These are phyloP conservation scores for Elaeidobius kamerunicus DNA, from an alignment of 2,888 invertebrate species.

Conservation along the genomic window DNA sequence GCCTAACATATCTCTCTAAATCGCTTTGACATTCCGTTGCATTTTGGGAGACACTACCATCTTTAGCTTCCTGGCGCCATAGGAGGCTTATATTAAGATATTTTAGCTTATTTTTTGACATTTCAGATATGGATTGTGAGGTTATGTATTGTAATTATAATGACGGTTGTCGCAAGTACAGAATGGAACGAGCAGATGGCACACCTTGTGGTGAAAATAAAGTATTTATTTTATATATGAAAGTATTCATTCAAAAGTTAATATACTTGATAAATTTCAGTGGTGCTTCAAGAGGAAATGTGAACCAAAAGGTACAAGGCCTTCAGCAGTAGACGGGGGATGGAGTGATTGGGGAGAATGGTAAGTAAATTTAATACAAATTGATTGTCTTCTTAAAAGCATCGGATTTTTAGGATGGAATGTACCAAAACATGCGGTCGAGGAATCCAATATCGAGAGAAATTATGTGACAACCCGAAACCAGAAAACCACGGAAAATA, in stretches of 20 bases:
- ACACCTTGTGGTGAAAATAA: slow-evolving; percentile 63
- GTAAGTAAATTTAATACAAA: slow-evolving; percentile 35
- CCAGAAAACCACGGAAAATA: slow-evolving; percentile 62
- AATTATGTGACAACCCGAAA: slow-evolving; percentile 62
- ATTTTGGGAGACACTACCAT: too few species aligned
- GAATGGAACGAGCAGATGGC: slow-evolving; percentile 60
- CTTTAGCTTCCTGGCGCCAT: too few species aligned
- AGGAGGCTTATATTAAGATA: too few species aligned
- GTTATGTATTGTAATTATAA: background rate
- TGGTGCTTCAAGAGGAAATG: slow-evolving; percentile 66
- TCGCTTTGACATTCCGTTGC: background rate
- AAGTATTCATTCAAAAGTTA: background rate
- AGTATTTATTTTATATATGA: slow-evolving; percentile 42
- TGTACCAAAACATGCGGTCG: slow-evolving; percentile 65
- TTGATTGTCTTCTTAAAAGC: background rate
- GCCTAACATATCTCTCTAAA: too few species aligned
- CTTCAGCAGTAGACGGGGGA: slow-evolving; percentile 60
- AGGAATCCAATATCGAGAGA: slow-evolving; percentile 56
- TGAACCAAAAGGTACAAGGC: slow-evolving; percentile 58
- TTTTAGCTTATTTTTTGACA: too few species aligned
- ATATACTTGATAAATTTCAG: slow-evolving; percentile 44
- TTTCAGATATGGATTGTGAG: background rate
- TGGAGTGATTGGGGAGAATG: slow-evolving; percentile 64
- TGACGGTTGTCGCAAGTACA: slow-evolving; percentile 41
- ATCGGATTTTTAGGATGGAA: slow-evolving; percentile 40